phyloP scores from a whole-genome alignment of 1,140 invertebrate species.

The Lepidostoma basale region DNA sequence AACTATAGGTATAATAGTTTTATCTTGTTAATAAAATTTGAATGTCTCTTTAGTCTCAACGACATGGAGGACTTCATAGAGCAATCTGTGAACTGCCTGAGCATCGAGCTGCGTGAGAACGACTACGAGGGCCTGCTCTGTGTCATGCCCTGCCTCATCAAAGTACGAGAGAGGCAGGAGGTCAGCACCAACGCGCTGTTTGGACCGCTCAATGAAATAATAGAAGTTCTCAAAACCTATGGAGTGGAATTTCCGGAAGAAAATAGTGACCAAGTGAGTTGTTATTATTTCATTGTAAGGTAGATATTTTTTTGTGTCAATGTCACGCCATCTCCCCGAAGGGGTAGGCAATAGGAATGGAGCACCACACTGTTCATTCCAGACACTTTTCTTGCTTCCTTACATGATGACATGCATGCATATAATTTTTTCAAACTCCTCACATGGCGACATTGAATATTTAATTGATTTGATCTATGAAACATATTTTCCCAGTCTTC shows the following conservation, averaged over 20 bases:
- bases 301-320: no score
- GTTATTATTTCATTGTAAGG: neutral
- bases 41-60: constrained; percentile 52
- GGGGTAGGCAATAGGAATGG: no score
- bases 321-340: no score
- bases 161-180: constrained; percentile 64
- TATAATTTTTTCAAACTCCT: no score
- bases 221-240: constrained; percentile 73
- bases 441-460: no score
- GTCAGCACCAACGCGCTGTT: constrained; percentile 75
- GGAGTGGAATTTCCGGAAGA: constrained; percentile 76
- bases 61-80: constrained; percentile 67
- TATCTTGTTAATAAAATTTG: neutral
- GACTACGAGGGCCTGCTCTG: constrained; percentile 69
- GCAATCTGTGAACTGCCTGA: constrained; percentile 63
- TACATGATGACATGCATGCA: no score
- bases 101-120: constrained; percentile 66
- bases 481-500: no score
- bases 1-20: neutral
- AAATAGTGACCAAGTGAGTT: constrained; percentile 60
- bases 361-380: no score
- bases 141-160: constrained; percentile 67
- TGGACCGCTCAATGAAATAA: constrained; percentile 79
- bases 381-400: no score
- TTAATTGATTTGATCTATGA: no score